These are phyloP conservation scores for Tokudaia tokunoshimensis DNA, from an alignment of 2,797 vertebrate species.

Conservation along the genomic window DNA sequence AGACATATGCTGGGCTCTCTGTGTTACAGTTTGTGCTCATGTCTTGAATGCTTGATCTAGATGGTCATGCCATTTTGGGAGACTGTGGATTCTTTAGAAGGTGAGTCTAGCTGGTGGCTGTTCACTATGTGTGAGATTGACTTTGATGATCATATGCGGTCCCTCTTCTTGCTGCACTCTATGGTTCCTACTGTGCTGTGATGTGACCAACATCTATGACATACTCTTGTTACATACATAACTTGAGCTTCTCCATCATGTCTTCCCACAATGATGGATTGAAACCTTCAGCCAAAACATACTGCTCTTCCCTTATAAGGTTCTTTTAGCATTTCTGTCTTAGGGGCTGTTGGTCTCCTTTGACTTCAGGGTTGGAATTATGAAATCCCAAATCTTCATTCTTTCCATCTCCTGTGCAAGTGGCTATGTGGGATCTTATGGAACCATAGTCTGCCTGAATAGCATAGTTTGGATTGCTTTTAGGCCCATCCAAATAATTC, in stretches of 20 bases:
- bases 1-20: neutral
- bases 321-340: neutral
- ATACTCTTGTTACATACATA: too few species aligned
- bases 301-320: neutral
- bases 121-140: neutral
- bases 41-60: neutral
- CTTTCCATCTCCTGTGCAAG: neutral
- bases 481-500: neutral
- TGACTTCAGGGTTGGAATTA: neutral
- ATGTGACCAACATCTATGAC: neutral
- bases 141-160: neutral
- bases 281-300: neutral
- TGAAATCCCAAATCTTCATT: neutral
- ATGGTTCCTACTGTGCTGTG: neutral
- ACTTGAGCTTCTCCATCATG: neutral
- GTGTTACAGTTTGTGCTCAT: neutral
- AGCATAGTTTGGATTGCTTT: neutral
- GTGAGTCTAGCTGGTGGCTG: neutral
- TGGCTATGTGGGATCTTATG: neutral
- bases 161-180: neutral
- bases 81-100: neutral
- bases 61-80: neutral
- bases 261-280: neutral
- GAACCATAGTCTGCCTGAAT: too few species aligned
- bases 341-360: neutral